Conservation (phyloP, 2,888 invertebrate genomes). For the Patella depressa region DNA sequence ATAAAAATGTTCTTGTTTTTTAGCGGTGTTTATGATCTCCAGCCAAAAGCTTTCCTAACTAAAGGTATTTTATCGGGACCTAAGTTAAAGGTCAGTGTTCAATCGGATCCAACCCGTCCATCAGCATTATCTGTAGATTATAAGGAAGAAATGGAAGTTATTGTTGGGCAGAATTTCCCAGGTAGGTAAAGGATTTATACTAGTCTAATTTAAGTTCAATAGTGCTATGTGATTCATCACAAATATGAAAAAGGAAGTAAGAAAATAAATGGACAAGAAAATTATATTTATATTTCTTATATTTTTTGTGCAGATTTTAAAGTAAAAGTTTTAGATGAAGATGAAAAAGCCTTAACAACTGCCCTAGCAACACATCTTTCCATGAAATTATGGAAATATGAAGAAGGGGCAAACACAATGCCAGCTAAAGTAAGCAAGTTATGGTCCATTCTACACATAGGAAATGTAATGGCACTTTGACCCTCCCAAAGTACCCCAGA, state of each 20-base stretch:
- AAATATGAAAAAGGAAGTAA: no score
- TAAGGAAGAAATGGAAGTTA: conserved; percentile 52
- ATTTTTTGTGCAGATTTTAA: conserved; percentile 54
- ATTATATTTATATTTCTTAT: not conserved
- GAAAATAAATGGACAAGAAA: no score
- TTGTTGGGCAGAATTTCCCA: conserved; percentile 58
- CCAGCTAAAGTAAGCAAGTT: conserved; percentile 49
- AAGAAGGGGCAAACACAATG: conserved; percentile 29
- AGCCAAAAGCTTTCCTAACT: conserved; percentile 62
- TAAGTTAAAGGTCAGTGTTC: conserved; percentile 61
- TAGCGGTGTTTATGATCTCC: conserved; percentile 68
- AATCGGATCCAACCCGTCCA: conserved; percentile 64
- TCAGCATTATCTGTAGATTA: conserved; percentile 58
- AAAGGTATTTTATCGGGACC: conserved; percentile 56
- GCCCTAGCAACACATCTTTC: conserved; percentile 58
- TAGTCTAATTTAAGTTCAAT: no score
- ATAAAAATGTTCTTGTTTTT: conserved; percentile 20
- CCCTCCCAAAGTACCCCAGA: no score
- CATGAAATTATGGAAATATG: conserved; percentile 66
- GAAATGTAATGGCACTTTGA: not conserved
- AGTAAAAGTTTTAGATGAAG: conserved; percentile 64
- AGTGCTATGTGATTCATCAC: no score
- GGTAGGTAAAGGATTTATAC: conserved; percentile 42
- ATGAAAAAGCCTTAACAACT: conserved; percentile 53
- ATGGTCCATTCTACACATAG: not conserved